Percentiles rank a stretch among this genome's conserved stretches.
These are phyloP conservation scores for Dendronephthya gigantea DNA, from an alignment of 64 coral and sea anemone genomes.

Conservation along the genomic window DNA sequence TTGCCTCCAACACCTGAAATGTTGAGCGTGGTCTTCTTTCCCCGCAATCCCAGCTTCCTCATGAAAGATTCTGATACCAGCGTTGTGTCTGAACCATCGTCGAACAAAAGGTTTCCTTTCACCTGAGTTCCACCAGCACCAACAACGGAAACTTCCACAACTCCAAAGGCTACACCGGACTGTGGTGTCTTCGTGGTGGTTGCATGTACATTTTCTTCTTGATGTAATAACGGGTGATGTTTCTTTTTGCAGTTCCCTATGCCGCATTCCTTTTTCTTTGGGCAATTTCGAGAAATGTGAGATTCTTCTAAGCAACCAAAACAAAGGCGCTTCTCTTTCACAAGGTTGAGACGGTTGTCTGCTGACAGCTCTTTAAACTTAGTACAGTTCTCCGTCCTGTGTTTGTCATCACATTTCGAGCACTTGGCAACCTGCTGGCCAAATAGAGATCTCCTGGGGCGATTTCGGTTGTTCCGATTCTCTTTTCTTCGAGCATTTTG, in stretches of 20 bases:
- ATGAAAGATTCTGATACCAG: background rate
- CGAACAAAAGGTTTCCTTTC: background rate
- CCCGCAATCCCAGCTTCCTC: background rate
- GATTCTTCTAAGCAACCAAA: constrained; percentile 3
- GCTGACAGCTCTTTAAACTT: constrained; percentile 1
- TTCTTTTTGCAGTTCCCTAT: background rate
- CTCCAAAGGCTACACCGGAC: background rate
- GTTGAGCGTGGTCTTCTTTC: background rate
- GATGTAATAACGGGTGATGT: background rate
- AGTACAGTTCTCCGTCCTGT: background rate
- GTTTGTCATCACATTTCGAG: background rate
- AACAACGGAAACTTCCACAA: background rate
- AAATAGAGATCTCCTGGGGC: background rate
- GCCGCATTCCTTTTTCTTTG: background rate
- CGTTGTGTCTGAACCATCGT: background rate
- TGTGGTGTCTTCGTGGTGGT: background rate
- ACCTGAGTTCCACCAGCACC: background rate
- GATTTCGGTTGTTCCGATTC: background rate
- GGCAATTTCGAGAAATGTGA: constrained; percentile 4
- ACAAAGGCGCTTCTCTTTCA: background rate
- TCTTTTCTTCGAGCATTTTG: too few species aligned
- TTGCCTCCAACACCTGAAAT: background rate
- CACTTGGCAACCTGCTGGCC: background rate
- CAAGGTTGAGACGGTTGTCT: background rate
- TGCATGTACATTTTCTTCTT: background rate